Conservation (phyloP, 2,888 invertebrate genomes). For the Oscheius sp. region DNA sequence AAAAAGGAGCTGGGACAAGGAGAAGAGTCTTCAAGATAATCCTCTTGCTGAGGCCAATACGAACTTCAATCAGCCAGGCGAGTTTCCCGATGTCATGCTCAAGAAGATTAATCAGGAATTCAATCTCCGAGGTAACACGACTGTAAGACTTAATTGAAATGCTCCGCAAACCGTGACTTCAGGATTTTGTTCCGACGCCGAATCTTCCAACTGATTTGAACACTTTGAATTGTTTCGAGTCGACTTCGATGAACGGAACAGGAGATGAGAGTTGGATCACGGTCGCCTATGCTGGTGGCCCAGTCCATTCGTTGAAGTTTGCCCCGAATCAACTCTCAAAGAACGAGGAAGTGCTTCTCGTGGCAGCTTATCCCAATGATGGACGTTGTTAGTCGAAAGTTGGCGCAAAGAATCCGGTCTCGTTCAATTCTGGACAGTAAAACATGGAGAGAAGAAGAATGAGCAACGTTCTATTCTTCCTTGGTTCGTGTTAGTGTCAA, state of each 20-base stretch:
- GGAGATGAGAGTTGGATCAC: conserved; percentile 15
- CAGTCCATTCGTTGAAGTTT: conserved; percentile 31
- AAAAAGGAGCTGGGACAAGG: not conserved
- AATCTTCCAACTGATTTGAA: conserved; percentile 13
- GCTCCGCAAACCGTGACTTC: not conserved
- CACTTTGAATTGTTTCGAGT: conserved; percentile 18
- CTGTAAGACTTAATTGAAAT: conserved; percentile 11
- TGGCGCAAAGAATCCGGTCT: conserved; percentile 3
- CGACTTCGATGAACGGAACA: not conserved
- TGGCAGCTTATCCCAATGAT: conserved; percentile 20
- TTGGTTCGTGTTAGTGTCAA: conserved; percentile 22
- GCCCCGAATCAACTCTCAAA: conserved; percentile 26
- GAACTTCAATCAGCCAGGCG: no score
- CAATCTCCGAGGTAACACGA: not conserved
- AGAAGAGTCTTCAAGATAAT: not conserved
- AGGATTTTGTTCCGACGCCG: not conserved
- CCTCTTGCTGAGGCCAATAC: no score
- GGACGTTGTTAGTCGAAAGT: not conserved
- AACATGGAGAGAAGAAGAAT: not conserved
- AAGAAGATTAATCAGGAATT: not conserved
- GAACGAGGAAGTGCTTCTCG: conserved; percentile 34
- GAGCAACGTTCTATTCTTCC: not conserved
- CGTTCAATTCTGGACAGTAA: conserved; percentile 29
- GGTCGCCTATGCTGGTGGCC: conserved; percentile 31
- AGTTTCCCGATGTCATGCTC: not conserved